phyloP scores from a whole-genome alignment of 92 coral and sea anemone species.

The Palythoa heliodiscus region DNA sequence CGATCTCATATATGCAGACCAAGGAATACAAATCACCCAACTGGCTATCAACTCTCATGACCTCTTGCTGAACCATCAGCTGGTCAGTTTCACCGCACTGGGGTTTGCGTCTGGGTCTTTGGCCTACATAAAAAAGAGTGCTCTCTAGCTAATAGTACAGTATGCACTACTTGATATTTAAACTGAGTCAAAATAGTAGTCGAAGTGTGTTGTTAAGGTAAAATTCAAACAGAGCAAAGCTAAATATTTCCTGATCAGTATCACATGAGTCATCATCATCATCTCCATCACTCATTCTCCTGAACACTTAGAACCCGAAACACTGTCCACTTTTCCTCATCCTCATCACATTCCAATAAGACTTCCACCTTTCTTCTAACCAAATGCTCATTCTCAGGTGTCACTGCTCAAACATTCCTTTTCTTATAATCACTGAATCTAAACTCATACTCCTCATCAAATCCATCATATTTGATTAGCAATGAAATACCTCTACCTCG shows the following conservation, averaged over 20 bases:
- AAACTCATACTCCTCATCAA: conserved; percentile 12
- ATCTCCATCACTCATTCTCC: not conserved
- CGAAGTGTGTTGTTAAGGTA: conserved; percentile 24
- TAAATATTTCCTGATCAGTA: conserved; percentile 12
- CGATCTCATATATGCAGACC: not conserved
- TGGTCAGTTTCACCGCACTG: conserved; percentile 10
- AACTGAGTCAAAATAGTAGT: not conserved
- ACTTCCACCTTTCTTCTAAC: conserved; percentile 3
- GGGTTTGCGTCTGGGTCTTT: not conserved
- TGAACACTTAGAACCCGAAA: not conserved
- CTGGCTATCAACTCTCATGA: conserved; percentile 19
- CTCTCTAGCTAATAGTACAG: not conserved
- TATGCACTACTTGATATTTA: not conserved
- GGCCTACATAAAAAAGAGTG: not conserved
- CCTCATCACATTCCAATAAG: conserved; percentile 5
- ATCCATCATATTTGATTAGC: not conserved
- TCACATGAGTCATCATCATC: conserved; percentile 2
- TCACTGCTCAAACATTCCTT: not conserved
- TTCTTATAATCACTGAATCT: conserved; percentile 10
- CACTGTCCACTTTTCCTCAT: conserved; percentile 17
- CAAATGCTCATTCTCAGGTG: conserved; percentile 1
- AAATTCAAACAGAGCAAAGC: conserved; percentile 13
- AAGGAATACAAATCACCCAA: conserved; percentile 4
- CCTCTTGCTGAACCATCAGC: conserved; percentile 22
- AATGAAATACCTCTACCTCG: not conserved